Evolutionary conservation across 2,797 vertebrate species (phyloP), one percentile per base, ranked within the genome.

Genomic region (Balearica regulorum): DNA sequence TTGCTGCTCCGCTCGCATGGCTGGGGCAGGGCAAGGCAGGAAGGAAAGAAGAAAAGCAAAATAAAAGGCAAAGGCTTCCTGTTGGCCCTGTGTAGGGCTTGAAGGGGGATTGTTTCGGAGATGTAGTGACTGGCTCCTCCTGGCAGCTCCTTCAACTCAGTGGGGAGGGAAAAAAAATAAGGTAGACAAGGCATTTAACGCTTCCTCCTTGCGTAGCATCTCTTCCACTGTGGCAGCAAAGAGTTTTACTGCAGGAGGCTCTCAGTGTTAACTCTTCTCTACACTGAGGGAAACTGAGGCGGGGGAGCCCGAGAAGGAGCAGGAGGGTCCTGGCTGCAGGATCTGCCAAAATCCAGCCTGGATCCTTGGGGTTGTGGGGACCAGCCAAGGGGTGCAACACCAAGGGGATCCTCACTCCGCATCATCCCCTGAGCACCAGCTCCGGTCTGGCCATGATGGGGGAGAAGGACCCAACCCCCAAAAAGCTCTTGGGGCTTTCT

Each of bases 361-460:
- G n/a, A 31, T 60, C 21, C 71, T 48, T 39, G 0, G 0, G 41
- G 37, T 4, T 39, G 28, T 8, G 1, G 48, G 65, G 57, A 22
- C 6, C 87, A 68, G 64, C 79, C 54, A 39, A 12, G 21, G n/a
- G n/a, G n/a, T n/a, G n/a, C n/a, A n/a, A n/a, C 37, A 39, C 46
- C 37, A 6, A 8, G 28, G 48, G 21, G 8, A 15, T 35, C 25
- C 22, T 91, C 69, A 2, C 26, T 35, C 68, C 16, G 33, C 53
- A 11, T 28, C 64, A 4, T 3, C 22, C 39, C 25, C 71, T 1
- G 5, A 31, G 20, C 54, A 29, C 39, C 51, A 71, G 46, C 54
- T 62, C 61, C 0, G 0, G 4, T 9, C 24, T 48, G 71, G 31
- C 65, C 0, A 0, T 2, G 57, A 13, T 6, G 33, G 43, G 75